phyloP scores from a whole-genome alignment of 2,797 vertebrate genomes.

The Neosalanx taihuensis region DNA sequence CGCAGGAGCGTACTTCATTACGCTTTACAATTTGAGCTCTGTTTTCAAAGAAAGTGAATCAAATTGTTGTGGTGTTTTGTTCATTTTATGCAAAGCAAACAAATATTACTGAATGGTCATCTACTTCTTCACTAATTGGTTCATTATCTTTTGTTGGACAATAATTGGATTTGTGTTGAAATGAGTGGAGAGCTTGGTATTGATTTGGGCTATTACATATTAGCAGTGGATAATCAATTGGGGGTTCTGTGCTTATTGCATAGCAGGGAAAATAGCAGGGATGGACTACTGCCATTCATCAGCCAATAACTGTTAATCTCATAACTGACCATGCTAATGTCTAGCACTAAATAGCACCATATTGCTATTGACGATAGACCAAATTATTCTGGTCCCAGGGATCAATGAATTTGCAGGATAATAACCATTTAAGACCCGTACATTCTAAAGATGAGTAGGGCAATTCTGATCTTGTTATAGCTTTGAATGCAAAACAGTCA shows the following conservation, averaged over 20 bases:
- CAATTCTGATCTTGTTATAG: not conserved
- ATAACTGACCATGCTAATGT: slow-evolving; percentile 62
- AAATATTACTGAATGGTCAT: slow-evolving; percentile 42
- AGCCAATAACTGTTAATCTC: slow-evolving; percentile 68
- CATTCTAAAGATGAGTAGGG: slow-evolving; percentile 10
- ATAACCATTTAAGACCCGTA: slow-evolving; percentile 18
- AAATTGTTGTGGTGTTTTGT: slow-evolving; percentile 21
- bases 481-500: not conserved
- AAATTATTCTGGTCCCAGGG: slow-evolving; percentile 54
- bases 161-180: slow-evolving; percentile 76
- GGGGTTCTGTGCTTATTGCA: slow-evolving; percentile 68
- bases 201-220: slow-evolving; percentile 73
- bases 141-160: slow-evolving; percentile 57
- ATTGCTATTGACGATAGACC: slow-evolving; percentile 58
- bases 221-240: slow-evolving; percentile 79
- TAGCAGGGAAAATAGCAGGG: slow-evolving; percentile 54
- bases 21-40: too few species aligned
- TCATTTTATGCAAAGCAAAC: slow-evolving; percentile 46
- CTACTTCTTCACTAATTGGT: slow-evolving; percentile 55
- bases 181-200: slow-evolving; percentile 67
- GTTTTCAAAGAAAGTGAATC: not conserved
- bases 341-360: slow-evolving; percentile 56
- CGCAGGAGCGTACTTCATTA: too few species aligned
- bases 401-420: slow-evolving; percentile 41
- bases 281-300: slow-evolving; percentile 57